Conservation (phyloP, 2,113 vertebrate genomes). For the Toxotes jaculatrix region DNA sequence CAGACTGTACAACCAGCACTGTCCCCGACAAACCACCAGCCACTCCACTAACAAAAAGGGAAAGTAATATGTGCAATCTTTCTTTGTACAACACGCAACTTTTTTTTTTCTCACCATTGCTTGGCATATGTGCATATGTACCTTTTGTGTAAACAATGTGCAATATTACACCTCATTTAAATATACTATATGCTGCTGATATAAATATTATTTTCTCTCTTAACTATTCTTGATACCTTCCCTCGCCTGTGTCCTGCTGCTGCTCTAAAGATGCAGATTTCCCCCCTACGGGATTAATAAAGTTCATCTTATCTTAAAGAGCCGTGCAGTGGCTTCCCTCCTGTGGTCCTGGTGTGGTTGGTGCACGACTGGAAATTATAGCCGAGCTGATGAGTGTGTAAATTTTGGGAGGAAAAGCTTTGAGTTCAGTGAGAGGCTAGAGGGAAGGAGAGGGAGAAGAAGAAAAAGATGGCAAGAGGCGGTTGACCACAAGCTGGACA, state of each 20-base stretch:
- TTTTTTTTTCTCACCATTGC: neutral
- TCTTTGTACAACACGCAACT: neutral
- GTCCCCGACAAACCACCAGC: too few species aligned
- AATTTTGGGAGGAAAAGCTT: conserved; percentile 61
- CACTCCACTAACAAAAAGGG: too few species aligned
- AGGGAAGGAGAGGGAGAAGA: conserved; percentile 32
- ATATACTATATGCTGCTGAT: neutral
- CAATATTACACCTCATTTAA: neutral
- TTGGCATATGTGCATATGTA: neutral
- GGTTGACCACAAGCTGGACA: conserved; percentile 70
- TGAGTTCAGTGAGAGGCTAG: conserved; percentile 71
- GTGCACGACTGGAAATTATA: conserved; percentile 55
- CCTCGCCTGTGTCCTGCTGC: neutral
- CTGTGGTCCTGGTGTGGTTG: conserved; percentile 60
- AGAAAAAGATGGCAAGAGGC: conserved; percentile 47
- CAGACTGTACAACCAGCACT: too few species aligned
- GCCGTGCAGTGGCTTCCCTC: conserved; percentile 53
- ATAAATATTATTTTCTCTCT: neutral
- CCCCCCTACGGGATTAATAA: neutral
- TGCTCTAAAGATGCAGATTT: neutral
- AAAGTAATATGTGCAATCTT: neutral
- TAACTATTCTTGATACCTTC: too few species aligned
- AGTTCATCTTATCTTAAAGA: conserved; percentile 25
- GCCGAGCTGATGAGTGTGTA: conserved; percentile 68
- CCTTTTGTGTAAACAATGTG: too few species aligned